Conservation (phyloP, 1,140 invertebrate species). For the Phenacoccus solenopsis region DNA sequence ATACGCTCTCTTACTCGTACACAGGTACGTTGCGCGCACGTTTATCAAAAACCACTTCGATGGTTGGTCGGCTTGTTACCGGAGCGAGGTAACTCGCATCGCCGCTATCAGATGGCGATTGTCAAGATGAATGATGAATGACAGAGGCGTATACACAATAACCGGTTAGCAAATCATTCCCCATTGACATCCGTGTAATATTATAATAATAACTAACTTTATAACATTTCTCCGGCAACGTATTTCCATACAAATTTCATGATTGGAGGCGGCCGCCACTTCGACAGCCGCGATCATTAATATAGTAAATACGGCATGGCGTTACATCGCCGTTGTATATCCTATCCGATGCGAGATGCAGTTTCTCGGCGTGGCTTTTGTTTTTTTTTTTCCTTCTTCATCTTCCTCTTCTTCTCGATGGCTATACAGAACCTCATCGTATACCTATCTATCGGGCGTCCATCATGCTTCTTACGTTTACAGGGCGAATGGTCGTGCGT, state of each 20-base stretch:
- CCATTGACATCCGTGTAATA: conserved; percentile 10
- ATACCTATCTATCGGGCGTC: too few species aligned
- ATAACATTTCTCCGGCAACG: not conserved
- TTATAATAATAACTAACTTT: conserved; percentile 8
- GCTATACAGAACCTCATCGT: too few species aligned
- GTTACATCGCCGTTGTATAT: not conserved
- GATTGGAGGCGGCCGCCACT: not conserved
- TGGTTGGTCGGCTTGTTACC: too few species aligned
- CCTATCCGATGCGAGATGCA: too few species aligned
- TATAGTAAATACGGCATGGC: not conserved
- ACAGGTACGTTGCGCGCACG: too few species aligned
- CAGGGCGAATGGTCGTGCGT: too few species aligned
- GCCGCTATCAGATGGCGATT: conserved; percentile 8
- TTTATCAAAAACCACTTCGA: too few species aligned
- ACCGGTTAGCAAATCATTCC: conserved; percentile 15
- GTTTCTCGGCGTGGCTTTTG: too few species aligned
- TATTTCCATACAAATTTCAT: not conserved
- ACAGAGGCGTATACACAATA: conserved; percentile 14
- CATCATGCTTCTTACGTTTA: too few species aligned
- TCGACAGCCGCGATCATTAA: not conserved
- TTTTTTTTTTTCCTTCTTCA: too few species aligned
- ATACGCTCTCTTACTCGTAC: too few species aligned
- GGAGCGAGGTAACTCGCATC: not conserved
- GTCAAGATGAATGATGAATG: conserved; percentile 16
- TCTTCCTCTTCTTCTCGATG: too few species aligned